Percentiles rank a stretch among this genome's conserved stretches.
Evolutionary conservation across 2,113 vertebrate genomes (phyloP).

Genomic region (Mormyrus iriodes): DNA sequence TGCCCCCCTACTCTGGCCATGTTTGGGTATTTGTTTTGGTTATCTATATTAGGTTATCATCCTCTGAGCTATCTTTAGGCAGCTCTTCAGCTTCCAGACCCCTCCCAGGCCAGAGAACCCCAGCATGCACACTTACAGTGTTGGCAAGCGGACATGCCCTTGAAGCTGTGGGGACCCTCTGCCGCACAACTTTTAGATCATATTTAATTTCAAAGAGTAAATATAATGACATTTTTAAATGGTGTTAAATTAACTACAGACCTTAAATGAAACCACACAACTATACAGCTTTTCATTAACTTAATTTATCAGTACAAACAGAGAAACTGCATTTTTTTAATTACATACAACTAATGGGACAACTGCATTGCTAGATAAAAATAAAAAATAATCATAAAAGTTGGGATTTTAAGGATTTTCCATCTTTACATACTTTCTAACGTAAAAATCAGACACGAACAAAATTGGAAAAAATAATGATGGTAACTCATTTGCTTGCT

Average conservation of each 20-base stretch:
- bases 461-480: neutral
- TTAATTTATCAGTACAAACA: neutral
- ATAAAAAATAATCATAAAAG: neutral
- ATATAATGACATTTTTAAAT: neutral
- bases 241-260: neutral
- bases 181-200: neutral
- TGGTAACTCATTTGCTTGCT: neutral
- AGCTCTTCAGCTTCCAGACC: neutral
- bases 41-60: slow-evolving; percentile 22
- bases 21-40: slow-evolving; percentile 57
- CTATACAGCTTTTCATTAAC: neutral
- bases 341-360: neutral
- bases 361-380: neutral
- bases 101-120: slow-evolving; percentile 15
- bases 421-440: neutral
- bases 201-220: neutral
- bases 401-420: neutral
- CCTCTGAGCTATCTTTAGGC: slow-evolving; percentile 63
- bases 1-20: slow-evolving; percentile 51
- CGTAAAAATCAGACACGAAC: neutral
- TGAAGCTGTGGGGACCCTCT: slow-evolving; percentile 24
- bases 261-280: neutral
- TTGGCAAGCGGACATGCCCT: slow-evolving; percentile 29
- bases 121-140: slow-evolving; percentile 27
- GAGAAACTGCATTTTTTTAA: neutral